Percentiles rank a stretch among this genome's conserved stretches.
Conservation (phyloP, 2,888 invertebrate species). For the Tupiocoris notatus region DNA sequence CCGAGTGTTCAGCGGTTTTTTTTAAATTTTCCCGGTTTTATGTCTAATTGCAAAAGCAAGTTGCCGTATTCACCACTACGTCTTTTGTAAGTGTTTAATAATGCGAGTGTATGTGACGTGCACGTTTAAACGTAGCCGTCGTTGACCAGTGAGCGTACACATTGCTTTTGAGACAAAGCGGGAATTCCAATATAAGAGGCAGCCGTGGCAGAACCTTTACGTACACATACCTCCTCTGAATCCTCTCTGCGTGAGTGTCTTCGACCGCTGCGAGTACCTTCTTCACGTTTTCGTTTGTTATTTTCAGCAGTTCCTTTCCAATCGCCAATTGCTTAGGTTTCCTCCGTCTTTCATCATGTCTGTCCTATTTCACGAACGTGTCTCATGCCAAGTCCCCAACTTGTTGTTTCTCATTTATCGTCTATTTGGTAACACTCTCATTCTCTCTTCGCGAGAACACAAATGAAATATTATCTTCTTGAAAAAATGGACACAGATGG, state of each 20-base stretch:
- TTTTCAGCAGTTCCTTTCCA: neutral
- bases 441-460: no score
- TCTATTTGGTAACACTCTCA: no score
- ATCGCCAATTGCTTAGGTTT: neutral
- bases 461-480: no score
- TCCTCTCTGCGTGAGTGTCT: neutral
- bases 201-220: neutral
- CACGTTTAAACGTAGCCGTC: no score
- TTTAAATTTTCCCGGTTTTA: no score
- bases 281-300: neutral
- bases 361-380: no score
- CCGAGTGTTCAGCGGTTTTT: no score
- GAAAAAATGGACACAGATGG: no score
- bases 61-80: neutral
- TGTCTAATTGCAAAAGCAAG: neutral
- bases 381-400: no score
- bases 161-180: neutral
- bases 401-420: no score
- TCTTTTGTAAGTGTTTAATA: neutral
- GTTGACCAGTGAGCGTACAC: neutral
- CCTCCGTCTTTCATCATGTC: neutral
- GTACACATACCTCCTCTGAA: neutral
- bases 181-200: slow-evolving; percentile 7
- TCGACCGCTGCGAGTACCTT: neutral
- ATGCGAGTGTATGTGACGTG: neutral